These are phyloP conservation scores for Panzeria rudis DNA, from an alignment of 2,888 invertebrate genomes.

Conservation along the genomic window DNA sequence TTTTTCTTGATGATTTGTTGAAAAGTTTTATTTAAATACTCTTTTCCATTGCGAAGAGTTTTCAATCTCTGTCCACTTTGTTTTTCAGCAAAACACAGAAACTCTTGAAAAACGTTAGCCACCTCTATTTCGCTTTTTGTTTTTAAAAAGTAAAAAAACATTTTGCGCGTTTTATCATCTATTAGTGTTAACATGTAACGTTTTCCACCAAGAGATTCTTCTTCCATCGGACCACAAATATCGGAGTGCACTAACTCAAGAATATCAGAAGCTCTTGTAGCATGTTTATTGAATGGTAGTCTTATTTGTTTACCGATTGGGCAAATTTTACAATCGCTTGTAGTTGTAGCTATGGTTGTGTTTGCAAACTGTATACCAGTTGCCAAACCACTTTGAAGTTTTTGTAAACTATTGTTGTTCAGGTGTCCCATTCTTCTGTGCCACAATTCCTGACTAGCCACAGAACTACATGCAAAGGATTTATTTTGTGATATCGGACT, in stretches of 20 bases:
- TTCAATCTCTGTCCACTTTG: constrained; percentile 63
- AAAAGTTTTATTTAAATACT: constrained; percentile 27
- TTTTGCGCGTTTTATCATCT: constrained; percentile 51
- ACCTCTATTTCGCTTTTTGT: constrained; percentile 66
- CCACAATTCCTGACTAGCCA: constrained; percentile 1
- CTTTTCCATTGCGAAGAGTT: constrained; percentile 43
- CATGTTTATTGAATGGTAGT: constrained; percentile 71
- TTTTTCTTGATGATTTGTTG: constrained; percentile 24
- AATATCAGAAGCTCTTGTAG: constrained; percentile 67
- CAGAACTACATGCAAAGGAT: constrained; percentile 14
- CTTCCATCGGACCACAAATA: constrained; percentile 80
- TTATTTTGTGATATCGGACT: not conserved
- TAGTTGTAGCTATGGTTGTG: too few relatives aligned
- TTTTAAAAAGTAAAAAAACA: constrained; percentile 39
- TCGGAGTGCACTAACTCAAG: constrained; percentile 80
- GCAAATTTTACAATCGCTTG: constrained; percentile 69
- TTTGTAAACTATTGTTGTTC: constrained; percentile 38
- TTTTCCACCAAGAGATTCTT: constrained; percentile 72
- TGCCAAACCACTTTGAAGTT: constrained; percentile 44
- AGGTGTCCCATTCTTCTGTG: too few relatives aligned
- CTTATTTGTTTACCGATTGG: constrained; percentile 75
- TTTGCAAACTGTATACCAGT: constrained; percentile 45
- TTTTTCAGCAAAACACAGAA: constrained; percentile 65
- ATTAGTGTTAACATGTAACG: constrained; percentile 48
- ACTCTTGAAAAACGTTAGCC: constrained; percentile 57